Base-by-base conservation (phyloP, 2,888 invertebrate species). In the Tiliacea aurago region DNA sequence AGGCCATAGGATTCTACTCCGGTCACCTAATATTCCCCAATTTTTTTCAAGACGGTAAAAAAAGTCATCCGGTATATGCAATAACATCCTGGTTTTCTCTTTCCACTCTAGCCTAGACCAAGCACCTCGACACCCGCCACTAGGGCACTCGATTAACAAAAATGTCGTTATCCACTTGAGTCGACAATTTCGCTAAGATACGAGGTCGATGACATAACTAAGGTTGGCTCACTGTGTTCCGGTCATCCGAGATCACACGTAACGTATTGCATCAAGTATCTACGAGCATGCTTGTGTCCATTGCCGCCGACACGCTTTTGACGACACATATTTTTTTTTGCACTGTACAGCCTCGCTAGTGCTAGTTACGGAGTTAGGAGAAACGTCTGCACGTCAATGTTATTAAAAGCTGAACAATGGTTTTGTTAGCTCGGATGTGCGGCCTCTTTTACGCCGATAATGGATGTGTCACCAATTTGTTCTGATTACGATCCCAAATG, bases 121-220 rank as follows among this genome's bases (percentile, higher is more conserved):
- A 33, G 70, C 33, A n/a, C 45, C 53, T 41, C 55, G 43, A 23
- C 15, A 43, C 33, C 6, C 43, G 15, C 13, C 43, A 64, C 10
- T 59, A 37, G 33, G 55, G 47, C 33, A 51, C 33, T 45, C 45
- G 70, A 73, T 80, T 62, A 81, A 63, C 55, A 78, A 78, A 80
- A 81, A 73, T 75, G 77, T 82, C 72, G 77, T 79, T 85, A 53
- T 78, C 77, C 84, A 86, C 65, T 84, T 84, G 83, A 76, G 85
- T 83, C 90, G 84, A 83, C 83, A 86, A 81, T 87, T 86, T 79
- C 78, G 85, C 74, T 79, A 83, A 85, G 78, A 85, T 84, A 82
- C 88, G 91, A 90, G 91, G 90, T 91, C 91, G 90, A 89, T 94
- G 94, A 93, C 91, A 93, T 91, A 94, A 94, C 88, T 83, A 88